phyloP scores from a whole-genome alignment of 2,888 invertebrate genomes.

The Lasius fuliginosus region DNA sequence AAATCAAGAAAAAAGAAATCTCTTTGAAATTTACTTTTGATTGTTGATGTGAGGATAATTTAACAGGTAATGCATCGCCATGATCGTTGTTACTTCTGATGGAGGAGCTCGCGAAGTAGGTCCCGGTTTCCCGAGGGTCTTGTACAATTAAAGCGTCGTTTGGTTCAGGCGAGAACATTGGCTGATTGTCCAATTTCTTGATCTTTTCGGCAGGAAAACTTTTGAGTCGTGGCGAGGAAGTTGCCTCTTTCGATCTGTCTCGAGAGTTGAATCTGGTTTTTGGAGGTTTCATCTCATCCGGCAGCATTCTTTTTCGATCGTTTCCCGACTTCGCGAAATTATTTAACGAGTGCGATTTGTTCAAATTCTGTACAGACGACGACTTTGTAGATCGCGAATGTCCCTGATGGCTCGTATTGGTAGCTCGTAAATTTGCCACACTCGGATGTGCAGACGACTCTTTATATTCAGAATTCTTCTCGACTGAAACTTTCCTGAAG shows the following conservation, averaged over 20 bases:
- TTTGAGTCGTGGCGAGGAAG: conserved; percentile 77
- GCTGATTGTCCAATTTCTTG: conserved; percentile 65
- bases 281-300: conserved; percentile 53
- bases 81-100: conserved; percentile 50
- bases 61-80: conserved; percentile 46
- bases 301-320: neutral
- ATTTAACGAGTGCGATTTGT: neutral
- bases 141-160: conserved; percentile 62
- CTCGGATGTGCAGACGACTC: conserved; percentile 56
- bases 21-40: conserved; percentile 43
- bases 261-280: conserved; percentile 73
- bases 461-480: conserved; percentile 53
- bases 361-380: conserved; percentile 34
- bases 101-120: neutral
- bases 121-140: conserved; percentile 46
- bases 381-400: conserved; percentile 36
- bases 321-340: neutral
- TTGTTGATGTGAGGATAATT: conserved; percentile 40
- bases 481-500: conserved; percentile 64
- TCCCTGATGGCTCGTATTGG: neutral
- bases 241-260: conserved; percentile 62
- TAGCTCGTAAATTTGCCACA: conserved; percentile 49
- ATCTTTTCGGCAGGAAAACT: conserved; percentile 80
- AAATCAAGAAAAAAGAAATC: neutral
- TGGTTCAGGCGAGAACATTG: conserved; percentile 51